A percentile compares a stretch with the other conserved stretches of the same genome.
These are phyloP conservation scores for Drosophila siamana DNA, from an alignment of 2,888 invertebrate species.

Conservation along the genomic window DNA sequence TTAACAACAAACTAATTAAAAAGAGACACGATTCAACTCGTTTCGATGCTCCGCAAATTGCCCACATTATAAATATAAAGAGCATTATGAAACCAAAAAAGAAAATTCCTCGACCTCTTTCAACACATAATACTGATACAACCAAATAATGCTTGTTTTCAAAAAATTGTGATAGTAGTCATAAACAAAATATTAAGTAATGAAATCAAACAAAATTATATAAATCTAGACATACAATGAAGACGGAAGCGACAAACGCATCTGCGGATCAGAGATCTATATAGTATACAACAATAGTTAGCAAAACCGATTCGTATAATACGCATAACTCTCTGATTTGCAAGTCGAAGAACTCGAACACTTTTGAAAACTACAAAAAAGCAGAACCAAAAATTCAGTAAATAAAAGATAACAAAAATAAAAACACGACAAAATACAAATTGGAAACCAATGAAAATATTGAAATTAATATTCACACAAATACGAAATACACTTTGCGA, in stretches of 20 bases:
- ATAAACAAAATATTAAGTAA: conserved; percentile 75
- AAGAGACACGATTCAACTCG: conserved; percentile 20
- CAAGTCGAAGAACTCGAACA: conserved; percentile 24
- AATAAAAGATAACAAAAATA: conserved; percentile 2
- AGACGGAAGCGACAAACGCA: conserved; percentile 9
- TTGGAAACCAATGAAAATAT: conserved; percentile 6
- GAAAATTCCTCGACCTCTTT: conserved; percentile 42
- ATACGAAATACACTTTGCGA: conserved; percentile 40
- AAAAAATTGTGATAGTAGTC: conserved; percentile 81
- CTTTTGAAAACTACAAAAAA: conserved; percentile 46
- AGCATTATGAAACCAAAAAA: conserved; percentile 27
- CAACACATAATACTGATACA: conserved; percentile 34
- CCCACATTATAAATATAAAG: conserved; percentile 23
- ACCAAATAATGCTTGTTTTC: conserved; percentile 69
- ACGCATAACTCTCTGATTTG: conserved; percentile 24
- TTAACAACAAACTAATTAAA: background rate
- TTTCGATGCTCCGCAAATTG: conserved; percentile 46
- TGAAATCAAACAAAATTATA: conserved; percentile 50
- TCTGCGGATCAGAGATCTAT: conserved; percentile 18
- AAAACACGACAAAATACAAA: conserved; percentile 15
- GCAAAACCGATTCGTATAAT: conserved; percentile 12
- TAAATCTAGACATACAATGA: conserved; percentile 49
- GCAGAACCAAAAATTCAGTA: conserved; percentile 41
- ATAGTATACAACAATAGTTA: conserved; percentile 10
- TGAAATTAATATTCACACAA: conserved; percentile 16